A percentile compares a stretch with the other conserved stretches of the same genome.
Conservation (phyloP, 1,140 invertebrate genomes). For the Magallana gigas region DNA sequence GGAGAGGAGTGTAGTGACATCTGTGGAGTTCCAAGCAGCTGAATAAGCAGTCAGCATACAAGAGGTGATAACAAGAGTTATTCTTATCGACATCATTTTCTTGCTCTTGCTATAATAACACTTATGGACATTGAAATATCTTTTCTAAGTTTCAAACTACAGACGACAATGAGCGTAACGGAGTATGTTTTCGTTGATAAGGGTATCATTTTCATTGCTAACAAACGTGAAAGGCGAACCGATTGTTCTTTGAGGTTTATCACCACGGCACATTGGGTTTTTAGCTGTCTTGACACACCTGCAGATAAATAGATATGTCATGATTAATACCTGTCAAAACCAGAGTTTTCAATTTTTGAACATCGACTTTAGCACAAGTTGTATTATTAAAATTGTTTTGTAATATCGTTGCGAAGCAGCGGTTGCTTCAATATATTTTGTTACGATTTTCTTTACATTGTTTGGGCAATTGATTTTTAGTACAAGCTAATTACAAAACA, state of each 20-base stretch:
- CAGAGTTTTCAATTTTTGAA: no score
- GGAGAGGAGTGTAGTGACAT: conserved; percentile 2
- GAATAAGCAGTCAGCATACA: neutral
- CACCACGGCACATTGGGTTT: neutral
- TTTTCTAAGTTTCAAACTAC: no score
- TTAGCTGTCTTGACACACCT: neutral
- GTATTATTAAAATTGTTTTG: no score
- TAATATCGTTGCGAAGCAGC: no score
- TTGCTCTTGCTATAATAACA: no score
- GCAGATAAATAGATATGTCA: neutral
- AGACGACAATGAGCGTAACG: neutral
- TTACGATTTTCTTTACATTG: no score
- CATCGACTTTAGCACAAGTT: no score
- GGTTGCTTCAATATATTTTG: no score
- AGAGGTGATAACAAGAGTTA: neutral
- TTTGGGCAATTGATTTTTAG: no score
- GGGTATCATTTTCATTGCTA: conserved; percentile 1
- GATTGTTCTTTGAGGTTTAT: neutral
- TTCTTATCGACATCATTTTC: neutral
- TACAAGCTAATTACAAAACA: no score
- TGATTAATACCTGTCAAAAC: no score
- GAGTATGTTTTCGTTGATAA: neutral
- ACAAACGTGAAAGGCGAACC: neutral
- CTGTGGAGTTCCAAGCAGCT: neutral
- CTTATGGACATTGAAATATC: no score